Evolutionary conservation across 2,888 invertebrate species (phyloP).

Genomic region (Nomada fabriciana): DNA sequence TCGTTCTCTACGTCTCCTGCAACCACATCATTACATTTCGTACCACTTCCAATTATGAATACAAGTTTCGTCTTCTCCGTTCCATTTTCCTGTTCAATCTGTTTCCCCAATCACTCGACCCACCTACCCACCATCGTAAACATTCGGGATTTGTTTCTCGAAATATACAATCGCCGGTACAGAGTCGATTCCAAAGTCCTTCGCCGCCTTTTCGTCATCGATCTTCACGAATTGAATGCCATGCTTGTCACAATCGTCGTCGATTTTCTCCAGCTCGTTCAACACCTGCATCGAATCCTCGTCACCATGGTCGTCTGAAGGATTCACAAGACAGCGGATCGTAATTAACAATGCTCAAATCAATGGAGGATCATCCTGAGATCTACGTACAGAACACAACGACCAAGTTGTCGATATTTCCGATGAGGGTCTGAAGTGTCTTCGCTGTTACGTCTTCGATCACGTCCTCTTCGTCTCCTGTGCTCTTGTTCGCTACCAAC

Average conservation of each 20-base stretch:
- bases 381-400: constrained; percentile 94
- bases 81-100: constrained; percentile 50
- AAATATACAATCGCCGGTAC: constrained; percentile 95
- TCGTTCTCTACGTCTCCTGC: constrained; percentile 93
- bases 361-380: not conserved
- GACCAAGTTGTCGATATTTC: constrained; percentile 95
- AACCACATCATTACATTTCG: constrained; percentile 11
- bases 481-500: constrained; percentile 96
- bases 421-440: constrained; percentile 94
- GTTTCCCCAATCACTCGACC: constrained; percentile 63
- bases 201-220: constrained; percentile 93
- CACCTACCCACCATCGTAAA: constrained; percentile 91
- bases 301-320: constrained; percentile 94
- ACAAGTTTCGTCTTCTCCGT: not conserved
- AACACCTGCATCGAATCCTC: constrained; percentile 94
- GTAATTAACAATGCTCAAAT: not conserved
- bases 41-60: not conserved
- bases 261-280: constrained; percentile 95
- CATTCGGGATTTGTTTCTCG: constrained; percentile 96
- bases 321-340: not conserved
- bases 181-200: constrained; percentile 93
- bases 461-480: constrained; percentile 96
- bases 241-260: constrained; percentile 96
- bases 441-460: constrained; percentile 97
- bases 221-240: constrained; percentile 97